Base-by-base conservation (phyloP, 2,888 invertebrate species). In the Drosophila histrio region DNA sequence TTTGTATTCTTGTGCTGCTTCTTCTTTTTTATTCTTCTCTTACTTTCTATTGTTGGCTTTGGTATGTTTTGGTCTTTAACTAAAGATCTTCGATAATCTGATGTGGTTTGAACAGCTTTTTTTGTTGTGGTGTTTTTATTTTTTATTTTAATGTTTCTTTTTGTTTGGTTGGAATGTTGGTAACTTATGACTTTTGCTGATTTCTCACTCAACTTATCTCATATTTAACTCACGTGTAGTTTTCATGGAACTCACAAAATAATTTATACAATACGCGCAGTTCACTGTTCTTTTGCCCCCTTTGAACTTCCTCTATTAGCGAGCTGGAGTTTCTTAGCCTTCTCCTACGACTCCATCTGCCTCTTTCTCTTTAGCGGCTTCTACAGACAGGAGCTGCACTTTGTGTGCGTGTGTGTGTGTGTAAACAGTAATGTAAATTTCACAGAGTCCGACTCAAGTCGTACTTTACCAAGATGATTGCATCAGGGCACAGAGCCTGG, bases 361-460 rank as follows among this genome's bases (percentile, higher is more conserved):
- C 39, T 44, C n/a, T 6, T 32, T 8, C 22, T 50, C 26, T 28
- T 61, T 39, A 52, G 68, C 78, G 78, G 74, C 74, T 58, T 59
- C 50, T 22, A 64, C 63, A 69, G 58, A 68, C 64, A 63, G 75
- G 61, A 74, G 61, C 61, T 53, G 32, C 22, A 39, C 36, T 60
- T 30, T 46, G 28, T 62, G 36, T 60, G 30, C 36, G 38, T 46
- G 3, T 54, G 34, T 39, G 64, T 56, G 43, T 60, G 26, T 17
- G 63, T 64, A 67, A 65, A 56, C 52, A 67, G 41, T 68, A 54
- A 77, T 79, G 79, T 81, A 73, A 73, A 78, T 81, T 72, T 59
- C 57, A 41, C 57, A 74, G 66, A 59, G 44, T 13, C 49, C 28
- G 56, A 53, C 52, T 43, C 15, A 19, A 52, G 47, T 50, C 50